Base-by-base conservation (phyloP, 1,140 invertebrate species). In the Bombus pyrosoma region DNA sequence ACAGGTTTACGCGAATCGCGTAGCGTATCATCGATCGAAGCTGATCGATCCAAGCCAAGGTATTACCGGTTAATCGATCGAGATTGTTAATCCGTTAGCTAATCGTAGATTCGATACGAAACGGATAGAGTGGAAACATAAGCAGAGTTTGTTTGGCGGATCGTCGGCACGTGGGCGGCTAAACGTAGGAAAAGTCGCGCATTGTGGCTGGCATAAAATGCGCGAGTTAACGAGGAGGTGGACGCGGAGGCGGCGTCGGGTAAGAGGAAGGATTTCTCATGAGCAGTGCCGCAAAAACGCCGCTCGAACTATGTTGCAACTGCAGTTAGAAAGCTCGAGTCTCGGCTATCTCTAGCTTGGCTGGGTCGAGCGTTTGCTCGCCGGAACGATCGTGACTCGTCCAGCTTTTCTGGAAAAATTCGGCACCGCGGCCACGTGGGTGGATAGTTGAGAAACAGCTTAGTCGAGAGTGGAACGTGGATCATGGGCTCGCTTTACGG, bases 281-380 rank as follows among this genome's bases (percentile, higher is more conserved):
- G 87, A 62, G 72, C 86, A 34, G 76, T 43, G 72, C 71, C 32
- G 71, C 72, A 76, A 76, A 83, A 53, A 82, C 47, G 69, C 80
- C 6, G 47, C 39, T 73, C 47, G 69, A 62, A 47, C 83, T 57
- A 57, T 87, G 81, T 87, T 59, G 86, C 82, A 87, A 87, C 71
- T 34, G 81, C 53, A 32, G 75, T 87, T 87, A 87, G 86, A 87
- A 87, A 87, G 86, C 86, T 87, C 47, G 62, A 32, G 28, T 4
- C 81, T 80, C 73, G 73, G 66, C 73, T 47, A 66, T 62, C 22
- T 71, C 15, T 1, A 3, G 79, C 73, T 25, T 1, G 53, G 57
- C 77, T 68, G 53, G 41, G 22, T 9, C 18, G 74, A 34, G 43
- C 76, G 32, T 32, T 39, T 4, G 32, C 43, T 47, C 25, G 62